Base-by-base conservation (phyloP, 35 echinoderm and acorn worm species). In the Eucidaris tribuloides region DNA sequence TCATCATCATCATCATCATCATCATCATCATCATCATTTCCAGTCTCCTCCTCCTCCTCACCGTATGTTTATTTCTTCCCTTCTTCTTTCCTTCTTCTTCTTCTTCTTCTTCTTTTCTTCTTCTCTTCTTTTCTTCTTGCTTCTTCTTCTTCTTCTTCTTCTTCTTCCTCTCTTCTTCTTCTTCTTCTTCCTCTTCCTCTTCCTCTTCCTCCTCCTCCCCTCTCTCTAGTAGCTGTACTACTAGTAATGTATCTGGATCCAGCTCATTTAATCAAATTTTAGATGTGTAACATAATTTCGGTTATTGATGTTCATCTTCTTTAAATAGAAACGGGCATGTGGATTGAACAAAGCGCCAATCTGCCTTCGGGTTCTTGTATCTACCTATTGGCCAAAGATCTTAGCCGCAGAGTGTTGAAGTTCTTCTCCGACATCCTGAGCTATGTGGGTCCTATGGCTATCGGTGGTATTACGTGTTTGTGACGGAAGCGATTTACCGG, bases 401-500 rank as follows among this genome's bases (percentile, higher is more conserved):
- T 33, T 33, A 15, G 68, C 34, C 3, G 68, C 68, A 7, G 68
- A 40, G n/a, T 74, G 35, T 44, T 74, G 34, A 74, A 74, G 44
- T 40, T 74, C 68, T 42, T 13, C 33, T 33, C 68, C n/a, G 68
- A 74, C 37, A 27, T 74, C 0, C 37, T 74, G 35, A 44, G 68
- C 35, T 74, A 74, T 36, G 35, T 74, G n/a, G 68, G 68, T n/a
- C 68, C 68, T 1, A 35, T 2, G 29, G 68, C 68, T 18, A 9
- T 74, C 1, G 68, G 68, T 17, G 68, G 68, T 0, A 74, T 74
- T 20, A 74, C 68, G n/a, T 74, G 2, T 74, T 42, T 74, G 68
- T 74, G 2, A 74, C 68, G 23, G n/a, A n/a, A n/a, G n/a, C n/a
- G n/a, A n/a, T n/a, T n/a, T n/a, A n/a, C n/a, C n/a, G n/a, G n/a